Percentiles rank a stretch among this genome's conserved stretches.
These are phyloP conservation scores for Stratiolaelaps scimitus DNA, from an alignment of 1,140 invertebrate genomes.

Conservation along the genomic window DNA sequence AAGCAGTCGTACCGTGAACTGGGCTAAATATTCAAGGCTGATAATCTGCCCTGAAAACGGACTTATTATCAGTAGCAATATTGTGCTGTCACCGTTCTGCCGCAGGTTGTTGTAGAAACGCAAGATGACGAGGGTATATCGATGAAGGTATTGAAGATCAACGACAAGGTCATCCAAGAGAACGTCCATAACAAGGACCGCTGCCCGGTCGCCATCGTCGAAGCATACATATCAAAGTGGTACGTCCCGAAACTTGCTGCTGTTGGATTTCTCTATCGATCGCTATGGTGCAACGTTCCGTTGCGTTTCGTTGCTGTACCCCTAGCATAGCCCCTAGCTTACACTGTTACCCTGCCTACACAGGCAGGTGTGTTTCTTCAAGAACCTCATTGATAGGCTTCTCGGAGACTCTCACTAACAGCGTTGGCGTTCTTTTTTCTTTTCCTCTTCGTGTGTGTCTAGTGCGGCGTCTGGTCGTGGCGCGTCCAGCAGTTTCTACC, in stretches of 20 bases:
- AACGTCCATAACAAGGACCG: background rate
- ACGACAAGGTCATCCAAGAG: constrained; percentile 11
- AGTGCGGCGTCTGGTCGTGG: no score
- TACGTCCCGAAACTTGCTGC: no score
- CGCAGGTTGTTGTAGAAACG: constrained; percentile 4
- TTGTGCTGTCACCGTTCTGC: background rate
- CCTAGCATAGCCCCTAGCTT: no score
- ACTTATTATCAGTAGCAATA: background rate
- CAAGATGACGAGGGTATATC: background rate
- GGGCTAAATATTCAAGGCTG: background rate
- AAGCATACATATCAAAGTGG: constrained; percentile 24
- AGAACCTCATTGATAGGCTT: no score
- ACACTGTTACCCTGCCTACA: no score
- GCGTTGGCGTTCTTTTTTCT: no score
- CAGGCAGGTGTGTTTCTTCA: no score
- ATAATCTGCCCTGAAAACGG: background rate
- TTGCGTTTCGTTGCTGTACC: no score
- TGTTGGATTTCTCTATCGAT: background rate
- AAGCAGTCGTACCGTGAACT: no score
- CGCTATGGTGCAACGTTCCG: no score
- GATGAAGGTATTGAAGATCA: constrained; percentile 10
- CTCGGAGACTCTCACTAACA: no score
- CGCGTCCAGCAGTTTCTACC: constrained; percentile 20
- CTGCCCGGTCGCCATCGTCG: constrained; percentile 24
- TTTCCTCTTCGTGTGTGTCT: no score